These are phyloP conservation scores for Ceratina calcarata DNA, from an alignment of 1,140 invertebrate species.

Conservation along the genomic window DNA sequence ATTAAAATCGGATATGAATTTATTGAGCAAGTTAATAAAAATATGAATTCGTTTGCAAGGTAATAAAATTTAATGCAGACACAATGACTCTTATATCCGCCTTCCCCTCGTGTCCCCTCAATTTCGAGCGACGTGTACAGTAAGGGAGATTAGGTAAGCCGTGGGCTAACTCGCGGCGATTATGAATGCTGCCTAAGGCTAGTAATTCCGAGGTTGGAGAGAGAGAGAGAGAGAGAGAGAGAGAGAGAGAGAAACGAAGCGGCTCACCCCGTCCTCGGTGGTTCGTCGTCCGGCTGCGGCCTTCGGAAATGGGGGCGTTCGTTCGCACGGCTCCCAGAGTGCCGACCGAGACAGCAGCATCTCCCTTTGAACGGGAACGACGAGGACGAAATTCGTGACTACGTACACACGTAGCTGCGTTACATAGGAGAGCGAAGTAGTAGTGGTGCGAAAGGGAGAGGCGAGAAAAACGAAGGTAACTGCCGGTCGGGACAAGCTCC, in stretches of 20 bases:
- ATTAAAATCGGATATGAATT: no score
- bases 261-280: slow-evolving; percentile 78
- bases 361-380: background rate
- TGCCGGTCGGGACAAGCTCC: slow-evolving; percentile 29
- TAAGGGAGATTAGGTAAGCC: slow-evolving; percentile 10
- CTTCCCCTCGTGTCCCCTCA: no score
- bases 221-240: no score
- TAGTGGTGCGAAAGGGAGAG: no score
- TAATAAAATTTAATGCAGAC: no score
- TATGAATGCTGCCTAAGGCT: slow-evolving; percentile 60
- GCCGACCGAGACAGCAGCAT: slow-evolving; percentile 18
- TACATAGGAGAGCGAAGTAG: background rate
- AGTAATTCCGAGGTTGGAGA: slow-evolving; percentile 54
- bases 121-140: background rate
- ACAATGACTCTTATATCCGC: no score
- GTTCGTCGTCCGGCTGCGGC: slow-evolving; percentile 77
- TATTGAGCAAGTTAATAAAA: no score
- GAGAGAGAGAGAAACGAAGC: slow-evolving; percentile 54
- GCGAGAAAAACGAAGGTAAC: slow-evolving; percentile 37
- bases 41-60: no score
- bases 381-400: background rate
- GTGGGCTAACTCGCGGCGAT: slow-evolving; percentile 6
- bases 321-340: slow-evolving; percentile 53
- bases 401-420: background rate
- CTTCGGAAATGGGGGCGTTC: slow-evolving; percentile 74